A percentile compares a stretch with the other conserved stretches of the same genome.
These are phyloP conservation scores for Tachina grossa DNA, from an alignment of 2,888 invertebrate genomes.

Conservation along the genomic window DNA sequence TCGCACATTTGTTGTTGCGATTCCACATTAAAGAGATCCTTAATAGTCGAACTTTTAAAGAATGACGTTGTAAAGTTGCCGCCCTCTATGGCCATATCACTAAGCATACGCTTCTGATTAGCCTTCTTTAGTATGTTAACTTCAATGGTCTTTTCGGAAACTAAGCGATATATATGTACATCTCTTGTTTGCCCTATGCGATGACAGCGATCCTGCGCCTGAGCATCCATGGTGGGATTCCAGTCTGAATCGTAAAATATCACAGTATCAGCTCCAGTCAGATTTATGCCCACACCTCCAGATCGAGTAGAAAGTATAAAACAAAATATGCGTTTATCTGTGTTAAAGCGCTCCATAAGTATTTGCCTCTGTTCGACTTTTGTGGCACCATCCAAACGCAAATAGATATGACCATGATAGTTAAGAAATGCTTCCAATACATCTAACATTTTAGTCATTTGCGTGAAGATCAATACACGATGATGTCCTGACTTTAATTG, in stretches of 20 bases:
- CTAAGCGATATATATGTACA: slow-evolving; percentile 98
- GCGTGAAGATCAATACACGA: slow-evolving; percentile 98
- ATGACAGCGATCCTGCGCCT: slow-evolving; percentile 98
- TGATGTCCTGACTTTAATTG: slow-evolving; percentile 92
- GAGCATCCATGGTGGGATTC: slow-evolving; percentile 99
- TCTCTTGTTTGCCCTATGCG: slow-evolving; percentile 99
- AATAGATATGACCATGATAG: slow-evolving; percentile 97
- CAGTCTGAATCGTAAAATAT: slow-evolving; percentile 99
- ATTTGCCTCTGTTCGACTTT: slow-evolving; percentile 96
- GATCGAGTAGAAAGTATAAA: slow-evolving; percentile 99
- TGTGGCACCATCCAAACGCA: slow-evolving; percentile 97
- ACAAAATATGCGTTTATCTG: slow-evolving; percentile 96
- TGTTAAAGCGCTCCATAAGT: slow-evolving; percentile 98
- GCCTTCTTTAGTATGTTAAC: slow-evolving; percentile 99
- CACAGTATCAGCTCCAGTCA: slow-evolving; percentile 99
- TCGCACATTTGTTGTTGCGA: slow-evolving; percentile 84
- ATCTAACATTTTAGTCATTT: slow-evolving; percentile 99
- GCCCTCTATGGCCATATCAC: slow-evolving; percentile 98
- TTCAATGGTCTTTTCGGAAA: slow-evolving; percentile 98
- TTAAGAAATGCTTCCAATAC: slow-evolving; percentile 98
- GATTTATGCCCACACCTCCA: slow-evolving; percentile 98
- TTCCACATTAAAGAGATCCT: slow-evolving; percentile 94
- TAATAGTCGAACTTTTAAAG: slow-evolving; percentile 96
- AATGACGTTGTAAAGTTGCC: slow-evolving; percentile 99
- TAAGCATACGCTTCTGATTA: slow-evolving; percentile 97